A percentile compares a stretch with the other conserved stretches of the same genome.
These are phyloP conservation scores for Strix occidentalis DNA, from an alignment of 2,797 vertebrate genomes.

Conservation along the genomic window DNA sequence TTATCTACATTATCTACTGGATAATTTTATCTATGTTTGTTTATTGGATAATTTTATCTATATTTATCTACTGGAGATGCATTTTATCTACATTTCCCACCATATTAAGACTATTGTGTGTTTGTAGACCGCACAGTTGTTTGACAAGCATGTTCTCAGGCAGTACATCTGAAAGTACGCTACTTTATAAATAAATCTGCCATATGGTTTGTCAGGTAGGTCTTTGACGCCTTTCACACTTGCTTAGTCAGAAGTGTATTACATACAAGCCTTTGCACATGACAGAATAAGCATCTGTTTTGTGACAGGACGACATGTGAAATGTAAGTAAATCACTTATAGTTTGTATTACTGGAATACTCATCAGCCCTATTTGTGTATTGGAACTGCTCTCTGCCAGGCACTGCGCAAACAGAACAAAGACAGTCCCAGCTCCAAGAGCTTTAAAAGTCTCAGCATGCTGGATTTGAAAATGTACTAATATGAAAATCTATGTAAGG, in stretches of 20 bases:
- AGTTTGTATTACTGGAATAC: background rate
- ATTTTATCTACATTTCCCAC: background rate
- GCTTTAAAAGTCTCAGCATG: background rate
- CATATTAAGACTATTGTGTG: background rate
- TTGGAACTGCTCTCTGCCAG: background rate
- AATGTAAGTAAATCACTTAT: background rate
- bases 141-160: background rate
- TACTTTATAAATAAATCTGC: background rate
- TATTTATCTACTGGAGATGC: background rate
- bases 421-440: background rate
- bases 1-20: background rate
- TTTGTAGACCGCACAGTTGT: background rate
- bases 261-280: background rate
- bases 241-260: background rate
- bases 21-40: too few species aligned
- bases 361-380: background rate
- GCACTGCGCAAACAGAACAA: background rate
- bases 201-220: background rate
- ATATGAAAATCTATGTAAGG: background rate
- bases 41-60: too few species aligned
- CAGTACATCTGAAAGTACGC: background rate
- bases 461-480: background rate
- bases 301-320: background rate
- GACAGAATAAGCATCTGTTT: background rate
- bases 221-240: background rate